Conservation (phyloP, 2,113 vertebrate species). For the Stegostoma tigrinum region DNA sequence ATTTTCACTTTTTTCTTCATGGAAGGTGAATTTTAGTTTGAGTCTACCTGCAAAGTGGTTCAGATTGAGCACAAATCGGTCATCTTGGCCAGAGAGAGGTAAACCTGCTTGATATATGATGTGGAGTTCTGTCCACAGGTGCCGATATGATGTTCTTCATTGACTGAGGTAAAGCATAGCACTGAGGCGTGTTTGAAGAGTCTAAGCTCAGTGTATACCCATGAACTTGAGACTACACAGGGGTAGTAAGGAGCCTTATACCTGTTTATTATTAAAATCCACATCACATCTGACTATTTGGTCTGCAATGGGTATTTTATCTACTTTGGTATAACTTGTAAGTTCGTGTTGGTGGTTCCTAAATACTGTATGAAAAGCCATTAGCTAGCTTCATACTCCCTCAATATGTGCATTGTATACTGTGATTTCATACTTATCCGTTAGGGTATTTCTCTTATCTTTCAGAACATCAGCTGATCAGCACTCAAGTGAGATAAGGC, state of each 20-base stretch:
- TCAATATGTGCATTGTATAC: background rate
- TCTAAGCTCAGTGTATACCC: background rate
- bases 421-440: too few relatives aligned
- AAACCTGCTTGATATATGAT: background rate
- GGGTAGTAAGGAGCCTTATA: background rate
- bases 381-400: background rate
- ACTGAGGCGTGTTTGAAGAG: background rate
- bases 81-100: background rate
- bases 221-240: background rate
- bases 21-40: background rate
- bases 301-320: too few relatives aligned
- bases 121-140: background rate
- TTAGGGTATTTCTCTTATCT: too few relatives aligned
- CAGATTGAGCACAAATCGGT: background rate
- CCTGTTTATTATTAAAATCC: background rate
- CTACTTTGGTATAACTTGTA: too few relatives aligned
- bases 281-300: too few relatives aligned
- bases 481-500: too few relatives aligned
- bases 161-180: background rate
- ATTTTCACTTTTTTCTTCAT: background rate
- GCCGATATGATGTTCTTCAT: background rate
- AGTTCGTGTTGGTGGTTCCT: too few relatives aligned
- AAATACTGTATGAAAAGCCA: too few relatives aligned
- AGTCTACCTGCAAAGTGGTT: background rate
- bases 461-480: too few relatives aligned